Percentiles rank a stretch among this genome's conserved stretches.
phyloP scores from a whole-genome alignment of 1,140 invertebrate species.

The Meteorus sp. region DNA sequence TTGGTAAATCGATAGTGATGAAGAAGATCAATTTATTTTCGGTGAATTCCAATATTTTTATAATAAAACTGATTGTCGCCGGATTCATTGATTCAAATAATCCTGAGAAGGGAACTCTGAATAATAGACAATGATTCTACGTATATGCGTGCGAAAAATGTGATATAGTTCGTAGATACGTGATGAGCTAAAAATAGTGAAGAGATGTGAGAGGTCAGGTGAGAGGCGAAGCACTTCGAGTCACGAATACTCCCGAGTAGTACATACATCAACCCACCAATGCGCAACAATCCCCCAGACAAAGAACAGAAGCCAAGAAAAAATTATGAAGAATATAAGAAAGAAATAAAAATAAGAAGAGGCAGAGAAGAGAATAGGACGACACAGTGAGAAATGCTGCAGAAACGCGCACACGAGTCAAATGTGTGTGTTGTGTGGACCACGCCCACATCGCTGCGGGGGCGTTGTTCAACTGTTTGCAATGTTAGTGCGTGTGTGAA shows the following conservation, averaged over 20 bases:
- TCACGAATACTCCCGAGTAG: constrained; percentile 22
- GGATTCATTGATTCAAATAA: no score
- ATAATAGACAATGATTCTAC: not conserved
- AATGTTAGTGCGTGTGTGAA: constrained; percentile 38
- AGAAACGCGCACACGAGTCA: constrained; percentile 46
- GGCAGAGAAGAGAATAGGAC: constrained; percentile 14
- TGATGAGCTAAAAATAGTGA: constrained; percentile 22
- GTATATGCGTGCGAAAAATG: not conserved
- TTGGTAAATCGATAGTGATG: no score
- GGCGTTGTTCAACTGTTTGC: constrained; percentile 41
- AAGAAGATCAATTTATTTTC: no score
- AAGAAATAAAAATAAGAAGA: constrained; percentile 16
- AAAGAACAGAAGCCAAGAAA: not conserved
- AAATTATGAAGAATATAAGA: constrained; percentile 10
- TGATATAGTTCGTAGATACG: no score
- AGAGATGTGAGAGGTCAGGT: constrained; percentile 16
- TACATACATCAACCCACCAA: constrained; percentile 31
- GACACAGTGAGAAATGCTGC: constrained; percentile 22
- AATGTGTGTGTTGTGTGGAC: constrained; percentile 50
- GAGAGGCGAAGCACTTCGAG: constrained; percentile 12
- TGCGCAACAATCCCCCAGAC: not conserved
- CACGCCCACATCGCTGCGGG: constrained; percentile 48
- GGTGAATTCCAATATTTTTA: no score
- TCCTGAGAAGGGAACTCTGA: not conserved
- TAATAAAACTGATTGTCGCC: no score